Evolutionary conservation across 2,113 vertebrate genomes (phyloP).

Genomic region (Vombatus ursinus): DNA sequence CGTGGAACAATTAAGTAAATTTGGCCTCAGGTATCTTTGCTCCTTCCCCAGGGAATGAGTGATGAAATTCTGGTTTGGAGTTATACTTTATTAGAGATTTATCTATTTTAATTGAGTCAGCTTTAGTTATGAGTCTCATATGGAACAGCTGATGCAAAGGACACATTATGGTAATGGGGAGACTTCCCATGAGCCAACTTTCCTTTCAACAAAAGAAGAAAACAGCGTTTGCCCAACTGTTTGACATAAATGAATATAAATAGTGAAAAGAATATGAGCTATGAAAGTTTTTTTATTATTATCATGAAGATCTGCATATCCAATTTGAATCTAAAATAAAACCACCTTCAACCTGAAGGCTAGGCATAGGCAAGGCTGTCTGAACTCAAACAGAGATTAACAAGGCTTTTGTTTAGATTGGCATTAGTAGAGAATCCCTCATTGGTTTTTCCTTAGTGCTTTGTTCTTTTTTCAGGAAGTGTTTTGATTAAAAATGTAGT

Average conservation of each 20-base stretch:
- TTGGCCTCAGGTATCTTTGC: conserved; percentile 71
- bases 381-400: background rate
- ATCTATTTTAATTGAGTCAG: conserved; percentile 79
- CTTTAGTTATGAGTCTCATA: conserved; percentile 67
- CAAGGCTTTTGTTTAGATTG: background rate
- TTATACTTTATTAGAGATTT: conserved; percentile 72
- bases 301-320: conserved; percentile 28
- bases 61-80: conserved; percentile 70
- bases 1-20: conserved; percentile 74
- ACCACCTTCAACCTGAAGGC: background rate
- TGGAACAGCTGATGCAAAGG: conserved; percentile 66
- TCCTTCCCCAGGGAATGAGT: conserved; percentile 1
- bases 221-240: conserved; percentile 23
- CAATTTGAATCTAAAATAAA: conserved; percentile 28
- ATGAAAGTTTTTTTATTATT: conserved; percentile 5
- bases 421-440: background rate
- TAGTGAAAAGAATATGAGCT: conserved; percentile 44
- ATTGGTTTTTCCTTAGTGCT: background rate
- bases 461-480: conserved; percentile 6
- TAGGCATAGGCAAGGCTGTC: background rate
- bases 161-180: conserved; percentile 69
- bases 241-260: conserved; percentile 45
- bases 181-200: conserved; percentile 66
- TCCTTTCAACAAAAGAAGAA: conserved; percentile 52
- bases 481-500: conserved; percentile 4